A percentile compares a stretch with the other conserved stretches of the same genome.
phyloP scores from a whole-genome alignment of 2,888 invertebrate genomes.

The Pteria penguin region DNA sequence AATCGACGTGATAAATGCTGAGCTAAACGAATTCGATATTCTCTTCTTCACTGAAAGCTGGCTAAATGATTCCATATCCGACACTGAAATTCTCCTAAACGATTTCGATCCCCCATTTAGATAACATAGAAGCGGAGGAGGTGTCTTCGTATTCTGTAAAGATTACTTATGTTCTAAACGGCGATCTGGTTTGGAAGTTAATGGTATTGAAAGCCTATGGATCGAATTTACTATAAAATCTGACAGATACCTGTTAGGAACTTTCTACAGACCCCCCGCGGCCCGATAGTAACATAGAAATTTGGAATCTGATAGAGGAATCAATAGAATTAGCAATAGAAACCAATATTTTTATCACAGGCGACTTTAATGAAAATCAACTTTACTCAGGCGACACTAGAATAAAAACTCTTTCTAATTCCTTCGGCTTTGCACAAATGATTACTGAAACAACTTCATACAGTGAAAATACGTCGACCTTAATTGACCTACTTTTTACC shows the following conservation, averaged over 20 bases:
- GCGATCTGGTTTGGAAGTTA: neutral
- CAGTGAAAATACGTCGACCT: neutral
- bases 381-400: neutral
- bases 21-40: neutral
- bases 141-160: neutral
- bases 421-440: neutral
- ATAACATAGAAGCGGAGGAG: neutral
- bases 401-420: neutral
- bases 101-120: neutral
- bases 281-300: neutral
- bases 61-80: neutral
- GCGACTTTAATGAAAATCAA: conserved; percentile 8
- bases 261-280: conserved; percentile 12
- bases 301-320: no score
- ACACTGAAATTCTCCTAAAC: neutral
- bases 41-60: neutral
- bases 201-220: conserved; percentile 6
- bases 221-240: neutral
- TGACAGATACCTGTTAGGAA: neutral
- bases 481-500: neutral
- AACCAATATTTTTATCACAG: neutral
- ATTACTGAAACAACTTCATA: neutral
- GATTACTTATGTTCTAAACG: neutral
- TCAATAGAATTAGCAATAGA: neutral
- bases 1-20: neutral